Base-by-base conservation (phyloP, 2,888 invertebrate species). In the Saturnia pavonia region DNA sequence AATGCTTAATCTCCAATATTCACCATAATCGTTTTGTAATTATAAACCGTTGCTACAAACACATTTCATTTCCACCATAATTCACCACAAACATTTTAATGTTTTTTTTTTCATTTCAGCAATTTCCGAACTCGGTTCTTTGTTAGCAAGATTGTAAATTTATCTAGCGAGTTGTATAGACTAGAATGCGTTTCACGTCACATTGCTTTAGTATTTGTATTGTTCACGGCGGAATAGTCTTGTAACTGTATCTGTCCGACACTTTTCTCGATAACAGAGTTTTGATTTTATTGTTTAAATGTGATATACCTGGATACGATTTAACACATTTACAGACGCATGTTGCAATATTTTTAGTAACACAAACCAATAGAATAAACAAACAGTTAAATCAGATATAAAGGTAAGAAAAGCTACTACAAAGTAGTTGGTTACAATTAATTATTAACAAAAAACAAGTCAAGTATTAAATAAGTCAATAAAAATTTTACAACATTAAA, bases 101-200 rank as follows among this genome's bases (percentile, higher is more conserved):
- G 25, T 2, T 12, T 57, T 57, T 25, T 54, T 57, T 25, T 25
- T 25, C 57, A 57, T 57, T 57, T 57, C 57, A 25, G 57, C 12
- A 57, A 57, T 25, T 25, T 57, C 57, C 57, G 19, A 51, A 19
- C 48, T 6, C 19, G 48, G 22, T 57, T 57, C 57, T 57, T 57
- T 57, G 57, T 57, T 57, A 60, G 25, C 57, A 27, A 27, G 57
- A 60, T 60, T 27, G 57, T 60, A 25, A 27, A 60, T 60, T 60
- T 60, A 60, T 60, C 57, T 25, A 25, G 14, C 14, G 57, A 27
- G 14, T 27, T 27, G 27, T 14, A 60, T 60, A 60, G 3, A 60
- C 27, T 14, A 60, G 57, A 60, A 60, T 60, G 57, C 57, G 57
- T 60, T 60, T 60, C 57, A 27, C 27, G 57, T 60, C 57, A 60